phyloP scores from a whole-genome alignment of 2,888 invertebrate species.

The Thymelicus acteon region DNA sequence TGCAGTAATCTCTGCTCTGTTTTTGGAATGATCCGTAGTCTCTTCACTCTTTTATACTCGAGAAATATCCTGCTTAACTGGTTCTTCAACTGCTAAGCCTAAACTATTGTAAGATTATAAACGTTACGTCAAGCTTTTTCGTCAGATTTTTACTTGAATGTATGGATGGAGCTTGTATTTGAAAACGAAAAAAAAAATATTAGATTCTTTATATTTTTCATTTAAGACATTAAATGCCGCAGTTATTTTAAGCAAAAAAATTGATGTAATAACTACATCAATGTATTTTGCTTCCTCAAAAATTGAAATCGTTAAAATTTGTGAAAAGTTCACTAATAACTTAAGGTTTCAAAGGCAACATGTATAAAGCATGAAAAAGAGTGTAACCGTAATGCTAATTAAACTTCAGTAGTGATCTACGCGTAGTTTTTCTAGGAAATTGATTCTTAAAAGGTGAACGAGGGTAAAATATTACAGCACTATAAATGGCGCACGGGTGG shows the following conservation, averaged over 20 bases:
- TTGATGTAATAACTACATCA: no score
- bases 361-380: no score
- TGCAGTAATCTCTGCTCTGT: slow-evolving; percentile 25
- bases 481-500: neutral
- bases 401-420: neutral
- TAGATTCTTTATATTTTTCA: no score
- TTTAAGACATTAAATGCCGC: no score
- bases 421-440: neutral
- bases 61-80: neutral
- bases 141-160: neutral
- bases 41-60: neutral
- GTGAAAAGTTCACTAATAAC: no score
- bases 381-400: no score
- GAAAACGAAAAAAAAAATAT: no score
- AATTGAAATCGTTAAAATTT: no score
- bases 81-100: neutral
- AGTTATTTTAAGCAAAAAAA: no score
- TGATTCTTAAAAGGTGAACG: neutral
- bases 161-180: no score
- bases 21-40: slow-evolving; percentile 8
- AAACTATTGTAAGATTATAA: neutral
- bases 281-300: no score
- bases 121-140: neutral
- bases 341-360: no score
- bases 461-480: neutral